Percentiles rank a stretch among this genome's conserved stretches.
These are phyloP conservation scores for Linurgus olivaceus DNA, from an alignment of 2,797 vertebrate species.

Conservation along the genomic window DNA sequence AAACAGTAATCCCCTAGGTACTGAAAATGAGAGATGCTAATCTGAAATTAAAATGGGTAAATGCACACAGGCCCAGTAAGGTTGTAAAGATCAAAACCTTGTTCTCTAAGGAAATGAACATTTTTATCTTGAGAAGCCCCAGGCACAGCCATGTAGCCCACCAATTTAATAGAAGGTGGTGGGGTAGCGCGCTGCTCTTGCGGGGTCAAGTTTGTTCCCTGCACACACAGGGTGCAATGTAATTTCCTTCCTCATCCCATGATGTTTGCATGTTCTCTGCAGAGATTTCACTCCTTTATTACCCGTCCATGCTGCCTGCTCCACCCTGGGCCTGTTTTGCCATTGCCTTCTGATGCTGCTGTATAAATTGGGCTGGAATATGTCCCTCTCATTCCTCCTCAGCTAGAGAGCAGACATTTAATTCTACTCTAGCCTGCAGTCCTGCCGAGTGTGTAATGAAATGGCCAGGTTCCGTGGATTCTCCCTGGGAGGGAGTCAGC, in stretches of 20 bases:
- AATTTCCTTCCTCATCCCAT: background rate
- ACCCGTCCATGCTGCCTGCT: background rate
- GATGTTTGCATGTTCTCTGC: background rate
- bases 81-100: conserved; percentile 22
- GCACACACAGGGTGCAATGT: background rate
- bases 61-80: background rate
- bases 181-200: background rate
- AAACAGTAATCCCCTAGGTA: conserved; percentile 31
- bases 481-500: background rate
- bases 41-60: conserved; percentile 66
- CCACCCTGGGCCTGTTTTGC: background rate
- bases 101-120: conserved; percentile 31
- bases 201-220: background rate
- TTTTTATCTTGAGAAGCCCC: conserved; percentile 26
- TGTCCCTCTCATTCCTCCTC: background rate
- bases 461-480: background rate
- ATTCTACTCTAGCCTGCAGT: background rate
- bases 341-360: background rate
- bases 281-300: background rate
- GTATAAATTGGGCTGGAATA: background rate
- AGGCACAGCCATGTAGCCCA: background rate
- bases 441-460: background rate
- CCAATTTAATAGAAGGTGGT: background rate
- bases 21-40: conserved; percentile 37
- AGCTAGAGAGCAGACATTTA: background rate